Conservation (phyloP, 2,113 vertebrate genomes). For the Antigone vipio region DNA sequence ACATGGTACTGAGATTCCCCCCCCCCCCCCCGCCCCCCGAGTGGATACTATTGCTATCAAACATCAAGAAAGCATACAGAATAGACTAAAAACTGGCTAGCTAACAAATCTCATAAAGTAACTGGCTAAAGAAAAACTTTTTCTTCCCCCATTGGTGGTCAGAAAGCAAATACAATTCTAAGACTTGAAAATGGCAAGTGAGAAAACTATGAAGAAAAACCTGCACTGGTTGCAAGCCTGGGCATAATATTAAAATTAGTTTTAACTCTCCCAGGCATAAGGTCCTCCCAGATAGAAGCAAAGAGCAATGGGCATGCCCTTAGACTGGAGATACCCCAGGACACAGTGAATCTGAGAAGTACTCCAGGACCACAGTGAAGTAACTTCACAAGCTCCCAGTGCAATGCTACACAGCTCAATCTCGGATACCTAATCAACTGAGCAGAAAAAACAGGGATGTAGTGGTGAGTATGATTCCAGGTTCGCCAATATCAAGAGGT, state of each 20-base stretch:
- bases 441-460: neutral
- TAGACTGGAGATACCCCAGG: neutral
- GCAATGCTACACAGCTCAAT: neutral
- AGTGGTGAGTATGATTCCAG: neutral
- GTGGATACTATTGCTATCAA: neutral
- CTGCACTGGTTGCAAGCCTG: neutral
- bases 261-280: neutral
- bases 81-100: neutral
- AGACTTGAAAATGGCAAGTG: neutral
- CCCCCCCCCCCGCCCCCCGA: rapidly evolving
- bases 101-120: neutral
- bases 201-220: neutral
- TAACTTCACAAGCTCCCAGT: neutral
- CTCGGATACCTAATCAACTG: neutral
- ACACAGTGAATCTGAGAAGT: neutral
- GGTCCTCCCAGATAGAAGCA: neutral
- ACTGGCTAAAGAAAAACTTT: neutral
- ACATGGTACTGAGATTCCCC: neutral
- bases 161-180: neutral
- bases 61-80: neutral
- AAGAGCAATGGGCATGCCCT: neutral
- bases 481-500: neutral
- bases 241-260: neutral
- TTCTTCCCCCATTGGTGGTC: neutral
- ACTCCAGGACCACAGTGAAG: neutral